Percentiles rank a stretch among this genome's conserved stretches.
These are phyloP conservation scores for Melanostigma gelatinosum DNA, from an alignment of 2,113 vertebrate species.

Conservation along the genomic window DNA sequence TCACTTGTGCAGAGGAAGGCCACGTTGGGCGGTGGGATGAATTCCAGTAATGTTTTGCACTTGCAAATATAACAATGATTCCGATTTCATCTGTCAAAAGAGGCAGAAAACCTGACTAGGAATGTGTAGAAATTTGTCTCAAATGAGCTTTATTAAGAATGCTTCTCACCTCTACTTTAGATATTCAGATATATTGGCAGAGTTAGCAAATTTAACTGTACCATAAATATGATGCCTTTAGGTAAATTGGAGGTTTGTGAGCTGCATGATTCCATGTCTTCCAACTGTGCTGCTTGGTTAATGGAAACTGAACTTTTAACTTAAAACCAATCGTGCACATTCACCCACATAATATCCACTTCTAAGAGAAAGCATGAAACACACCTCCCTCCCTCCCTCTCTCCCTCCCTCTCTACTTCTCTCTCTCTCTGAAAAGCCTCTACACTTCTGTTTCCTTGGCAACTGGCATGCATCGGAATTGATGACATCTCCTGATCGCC, in stretches of 20 bases:
- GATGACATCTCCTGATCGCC: slow-evolving; percentile 79
- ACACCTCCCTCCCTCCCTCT: slow-evolving; percentile 25
- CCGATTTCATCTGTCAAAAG: slow-evolving; percentile 5
- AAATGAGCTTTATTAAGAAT: not conserved
- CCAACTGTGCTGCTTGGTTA: slow-evolving; percentile 15
- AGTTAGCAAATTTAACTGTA: slow-evolving; percentile 20
- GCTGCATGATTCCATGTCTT: slow-evolving; percentile 39
- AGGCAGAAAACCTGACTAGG: not conserved
- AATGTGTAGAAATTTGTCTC: not conserved
- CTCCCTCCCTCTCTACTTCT: slow-evolving; percentile 14
- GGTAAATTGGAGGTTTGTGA: slow-evolving; percentile 47
- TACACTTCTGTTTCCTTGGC: slow-evolving; percentile 80
- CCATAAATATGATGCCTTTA: slow-evolving; percentile 25
- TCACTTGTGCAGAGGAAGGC: slow-evolving; percentile 35
- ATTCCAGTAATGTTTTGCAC: not conserved
- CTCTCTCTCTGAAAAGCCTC: slow-evolving; percentile 68
- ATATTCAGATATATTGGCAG: slow-evolving; percentile 21
- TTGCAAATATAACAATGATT: not conserved
- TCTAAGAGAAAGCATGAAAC: slow-evolving; percentile 4
- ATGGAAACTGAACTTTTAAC: not conserved
- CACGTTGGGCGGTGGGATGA: not conserved
- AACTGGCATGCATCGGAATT: slow-evolving; percentile 79
- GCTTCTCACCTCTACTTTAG: not conserved
- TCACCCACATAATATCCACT: not conserved
- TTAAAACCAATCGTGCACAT: slow-evolving; percentile 20